Evolutionary conservation across 2,113 vertebrate species (phyloP).

Genomic region (Abramis brama): DNA sequence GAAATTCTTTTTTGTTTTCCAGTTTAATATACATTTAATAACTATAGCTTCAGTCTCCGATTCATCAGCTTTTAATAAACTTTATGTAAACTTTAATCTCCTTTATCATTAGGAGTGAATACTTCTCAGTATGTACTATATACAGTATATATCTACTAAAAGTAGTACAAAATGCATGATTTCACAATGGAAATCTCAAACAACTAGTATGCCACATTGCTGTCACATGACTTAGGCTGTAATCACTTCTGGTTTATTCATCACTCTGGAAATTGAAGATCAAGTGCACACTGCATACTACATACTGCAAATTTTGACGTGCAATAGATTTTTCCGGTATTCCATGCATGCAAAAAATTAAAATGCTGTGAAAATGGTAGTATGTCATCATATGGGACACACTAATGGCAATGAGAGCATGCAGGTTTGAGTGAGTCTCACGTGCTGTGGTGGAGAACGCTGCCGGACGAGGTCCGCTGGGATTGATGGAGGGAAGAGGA

Average conservation of each 20-base stretch:
- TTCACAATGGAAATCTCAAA: not conserved
- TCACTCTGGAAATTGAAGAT: not conserved
- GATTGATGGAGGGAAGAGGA: constrained; percentile 90
- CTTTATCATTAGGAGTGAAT: not conserved
- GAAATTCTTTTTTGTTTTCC: not conserved
- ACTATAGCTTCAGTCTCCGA: not conserved
- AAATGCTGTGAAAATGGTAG: not conserved
- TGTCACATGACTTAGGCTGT: not conserved
- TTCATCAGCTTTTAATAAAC: not conserved
- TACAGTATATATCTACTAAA: not conserved
- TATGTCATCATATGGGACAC: not conserved
- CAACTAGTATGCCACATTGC: not conserved
- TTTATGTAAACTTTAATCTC: not conserved
- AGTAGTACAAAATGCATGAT: not conserved
- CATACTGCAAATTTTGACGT: not conserved
- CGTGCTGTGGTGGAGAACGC: constrained; percentile 92
- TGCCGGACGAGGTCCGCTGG: constrained; percentile 87
- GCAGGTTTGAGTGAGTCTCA: constrained; percentile 68
- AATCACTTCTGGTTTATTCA: not conserved
- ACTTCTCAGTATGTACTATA: not conserved
- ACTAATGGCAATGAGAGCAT: not conserved
- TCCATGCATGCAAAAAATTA: not conserved
- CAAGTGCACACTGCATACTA: not conserved
- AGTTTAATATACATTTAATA: not conserved
- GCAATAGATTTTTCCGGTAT: not conserved